Percentiles rank a stretch among this genome's conserved stretches.
Evolutionary conservation across 2,797 vertebrate genomes (phyloP).

Genomic region (Eulemur rubriventer): DNA sequence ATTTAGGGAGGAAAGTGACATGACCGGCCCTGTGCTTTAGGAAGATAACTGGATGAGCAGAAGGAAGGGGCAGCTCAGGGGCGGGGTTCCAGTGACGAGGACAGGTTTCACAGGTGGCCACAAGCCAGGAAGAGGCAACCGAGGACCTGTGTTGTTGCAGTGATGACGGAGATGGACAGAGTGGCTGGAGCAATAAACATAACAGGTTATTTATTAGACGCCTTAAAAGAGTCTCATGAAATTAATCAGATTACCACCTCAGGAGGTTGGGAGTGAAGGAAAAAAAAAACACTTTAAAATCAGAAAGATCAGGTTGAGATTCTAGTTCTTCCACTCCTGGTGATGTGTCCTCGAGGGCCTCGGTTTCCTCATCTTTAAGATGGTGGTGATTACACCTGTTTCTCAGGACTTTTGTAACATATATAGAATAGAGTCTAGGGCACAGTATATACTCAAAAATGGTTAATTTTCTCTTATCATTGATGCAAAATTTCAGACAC

Average conservation of each 20-base stretch:
- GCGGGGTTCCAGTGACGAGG: no score
- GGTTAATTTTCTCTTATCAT: not conserved
- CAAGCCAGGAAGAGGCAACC: no score
- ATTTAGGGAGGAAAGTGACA: not conserved
- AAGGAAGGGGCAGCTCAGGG: not conserved
- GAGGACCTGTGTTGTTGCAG: no score
- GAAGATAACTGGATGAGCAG: not conserved
- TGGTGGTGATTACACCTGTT: not conserved
- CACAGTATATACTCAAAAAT: not conserved
- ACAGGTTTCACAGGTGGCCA: no score
- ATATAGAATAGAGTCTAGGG: not conserved
- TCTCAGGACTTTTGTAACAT: not conserved
- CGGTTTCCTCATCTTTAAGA: not conserved
- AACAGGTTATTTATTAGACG: no score
- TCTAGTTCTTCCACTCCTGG: not conserved
- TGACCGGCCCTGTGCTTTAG: not conserved
- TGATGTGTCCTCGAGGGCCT: not conserved
- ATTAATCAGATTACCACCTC: no score
- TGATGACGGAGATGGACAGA: no score
- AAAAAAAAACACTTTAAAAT: not conserved
- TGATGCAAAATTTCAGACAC: not conserved
- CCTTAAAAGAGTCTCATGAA: no score
- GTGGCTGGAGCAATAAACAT: no score
- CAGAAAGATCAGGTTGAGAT: not conserved
- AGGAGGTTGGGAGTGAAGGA: no score